Percentiles rank a stretch among this genome's conserved stretches.
phyloP scores from a whole-genome alignment of 2,797 vertebrate species.

The Brachyalestes nurse region DNA sequence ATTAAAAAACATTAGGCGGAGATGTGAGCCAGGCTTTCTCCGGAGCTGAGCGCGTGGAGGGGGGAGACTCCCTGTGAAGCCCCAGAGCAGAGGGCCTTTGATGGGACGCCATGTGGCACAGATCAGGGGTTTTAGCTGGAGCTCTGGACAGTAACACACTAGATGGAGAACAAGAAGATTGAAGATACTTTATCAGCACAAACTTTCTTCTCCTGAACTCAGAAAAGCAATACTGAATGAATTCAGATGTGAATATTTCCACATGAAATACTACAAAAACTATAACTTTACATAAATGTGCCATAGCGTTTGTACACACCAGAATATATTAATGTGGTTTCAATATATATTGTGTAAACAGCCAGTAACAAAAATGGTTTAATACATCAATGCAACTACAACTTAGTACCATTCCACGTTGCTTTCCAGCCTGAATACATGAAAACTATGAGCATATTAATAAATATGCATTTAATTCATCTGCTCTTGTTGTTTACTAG shows the following conservation, averaged over 20 bases:
- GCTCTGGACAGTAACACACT: constrained; percentile 78
- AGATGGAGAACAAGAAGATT: constrained; percentile 75
- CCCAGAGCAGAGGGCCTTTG: constrained; percentile 76
- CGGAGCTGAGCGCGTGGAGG: constrained; percentile 62
- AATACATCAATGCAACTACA: no score
- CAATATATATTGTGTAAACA: no score
- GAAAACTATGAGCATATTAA: no score
- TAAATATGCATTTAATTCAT: no score
- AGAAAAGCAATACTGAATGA: not conserved
- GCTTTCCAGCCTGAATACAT: no score
- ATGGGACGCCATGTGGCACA: constrained; percentile 82
- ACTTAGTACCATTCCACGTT: no score
- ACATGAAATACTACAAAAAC: not conserved
- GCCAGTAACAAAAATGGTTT: no score
- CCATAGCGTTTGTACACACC: no score
- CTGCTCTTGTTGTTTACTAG: no score
- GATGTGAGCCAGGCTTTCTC: constrained; percentile 71
- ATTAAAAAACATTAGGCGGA: constrained; percentile 68
- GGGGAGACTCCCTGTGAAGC: constrained; percentile 70
- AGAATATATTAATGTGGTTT: no score
- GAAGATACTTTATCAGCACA: constrained; percentile 73
- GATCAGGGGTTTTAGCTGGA: constrained; percentile 80
- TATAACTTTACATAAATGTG: no score
- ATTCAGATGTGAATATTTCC: not conserved
- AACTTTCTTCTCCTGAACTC: constrained; percentile 55